A percentile compares a stretch with the other conserved stretches of the same genome.
Evolutionary conservation across 2,113 vertebrate genomes (phyloP).

Genomic region (Mionectes macconnelli): DNA sequence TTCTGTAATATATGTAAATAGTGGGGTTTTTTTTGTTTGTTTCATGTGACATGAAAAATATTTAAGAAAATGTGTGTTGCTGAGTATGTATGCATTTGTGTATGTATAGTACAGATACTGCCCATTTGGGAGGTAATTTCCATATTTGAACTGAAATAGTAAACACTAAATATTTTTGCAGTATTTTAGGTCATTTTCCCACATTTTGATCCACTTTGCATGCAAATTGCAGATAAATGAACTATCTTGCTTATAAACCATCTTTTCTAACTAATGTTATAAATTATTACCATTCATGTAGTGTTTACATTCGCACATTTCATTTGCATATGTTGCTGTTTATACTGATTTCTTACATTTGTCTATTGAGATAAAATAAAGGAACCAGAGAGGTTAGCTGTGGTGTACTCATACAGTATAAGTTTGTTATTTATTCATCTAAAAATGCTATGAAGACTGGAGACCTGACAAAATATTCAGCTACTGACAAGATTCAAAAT

Average conservation of each 20-base stretch:
- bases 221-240: background rate
- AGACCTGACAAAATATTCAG: background rate
- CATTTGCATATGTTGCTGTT: constrained; percentile 40
- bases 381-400: background rate
- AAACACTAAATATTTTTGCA: background rate
- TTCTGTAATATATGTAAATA: background rate
- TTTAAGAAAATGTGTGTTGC: background rate
- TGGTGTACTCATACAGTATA: background rate
- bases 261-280: background rate
- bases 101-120: background rate
- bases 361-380: background rate
- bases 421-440: background rate
- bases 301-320: constrained; percentile 46
- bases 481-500: background rate
- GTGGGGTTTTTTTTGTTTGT: no score
- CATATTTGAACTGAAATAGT: background rate
- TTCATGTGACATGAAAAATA: background rate
- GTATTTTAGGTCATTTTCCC: background rate
- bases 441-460: background rate
- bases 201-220: background rate
- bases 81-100: background rate
- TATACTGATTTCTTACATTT: constrained; percentile 13
- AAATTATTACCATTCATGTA: constrained; percentile 1
- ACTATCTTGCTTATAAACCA: background rate
- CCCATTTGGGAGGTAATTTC: background rate